These are phyloP conservation scores for Volucella zonaria DNA, from an alignment of 2,888 invertebrate genomes.

Conservation along the genomic window DNA sequence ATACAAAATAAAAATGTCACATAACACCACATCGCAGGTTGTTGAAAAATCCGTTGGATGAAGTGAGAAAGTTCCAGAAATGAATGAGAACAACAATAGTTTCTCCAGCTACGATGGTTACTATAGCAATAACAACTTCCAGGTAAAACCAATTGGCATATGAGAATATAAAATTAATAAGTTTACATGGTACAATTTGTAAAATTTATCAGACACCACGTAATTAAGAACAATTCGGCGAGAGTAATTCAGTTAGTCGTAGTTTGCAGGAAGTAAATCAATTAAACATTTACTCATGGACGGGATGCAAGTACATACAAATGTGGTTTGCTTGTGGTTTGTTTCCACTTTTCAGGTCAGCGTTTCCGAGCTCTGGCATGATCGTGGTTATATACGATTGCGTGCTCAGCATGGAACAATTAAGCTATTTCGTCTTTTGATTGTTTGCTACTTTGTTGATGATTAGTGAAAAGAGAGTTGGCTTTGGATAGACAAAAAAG, in stretches of 20 bases:
- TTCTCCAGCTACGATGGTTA: conserved; percentile 77
- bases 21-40: neutral
- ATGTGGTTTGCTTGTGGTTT: neutral
- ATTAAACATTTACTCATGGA: conserved; percentile 45
- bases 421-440: conserved; percentile 36
- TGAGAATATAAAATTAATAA: neutral
- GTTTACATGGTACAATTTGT: neutral
- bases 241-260: conserved; percentile 14
- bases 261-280: conserved; percentile 59
- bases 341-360: conserved; percentile 57
- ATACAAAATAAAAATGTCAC: conserved; percentile 35
- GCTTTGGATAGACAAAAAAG: conserved; percentile 1
- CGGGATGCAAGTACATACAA: conserved; percentile 22
- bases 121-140: conserved; percentile 76
- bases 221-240: conserved; percentile 32
- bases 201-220: neutral
- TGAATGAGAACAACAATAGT: conserved; percentile 77
- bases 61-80: conserved; percentile 46
- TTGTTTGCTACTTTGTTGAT: conserved; percentile 15
- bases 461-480: conserved; percentile 2
- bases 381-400: conserved; percentile 35
- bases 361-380: conserved; percentile 44
- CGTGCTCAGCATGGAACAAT: conserved; percentile 71
- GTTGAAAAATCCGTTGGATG: conserved; percentile 23
- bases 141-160: conserved; percentile 75